Base-by-base conservation (phyloP, 2,888 invertebrate species). In the Troides aeacus region DNA sequence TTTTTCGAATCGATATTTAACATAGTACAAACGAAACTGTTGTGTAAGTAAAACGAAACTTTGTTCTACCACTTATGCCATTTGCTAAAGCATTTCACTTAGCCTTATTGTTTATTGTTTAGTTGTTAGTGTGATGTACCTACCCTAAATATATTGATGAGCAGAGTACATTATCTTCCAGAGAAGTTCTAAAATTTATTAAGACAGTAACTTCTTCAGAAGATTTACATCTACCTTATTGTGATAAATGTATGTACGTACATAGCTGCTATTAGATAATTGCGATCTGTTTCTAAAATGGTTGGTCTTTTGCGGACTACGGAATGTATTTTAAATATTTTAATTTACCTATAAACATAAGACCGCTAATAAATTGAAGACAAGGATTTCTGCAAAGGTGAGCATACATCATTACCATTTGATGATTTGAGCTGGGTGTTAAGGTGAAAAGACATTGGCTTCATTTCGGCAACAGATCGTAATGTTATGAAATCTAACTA, bases 391-490 rank as follows among this genome's bases (percentile, higher is more conserved):
- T 60, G 58, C 70, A 77, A 64, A 81, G 81, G 82, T 81, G 80
- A 82, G 79, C 76, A 76, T 76, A 79, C 74, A 78, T 82, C 74
- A 69, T 70, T 63, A 58, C 61, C 70, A 73, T 78, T 83, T 86
- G 86, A 81, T 92, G 92, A 90, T 92, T 86, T 92, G 92, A 92
- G 84, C 92, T 92, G 92, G 92, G 92, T 92, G 92, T 91, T 81
- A 86, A 85, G 58, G 66, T 66, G 61, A 79, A 83, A 85, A 81
- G 73, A 73, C 81, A 92, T 92, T 90, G 92, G 92, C 90, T 89
- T 87, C 90, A 91, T 92, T 92, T 91, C 89, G 90, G 92, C 88
- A 91, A 91, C 92, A 92, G 92, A 91, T 92, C 92, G 92, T 92
- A 92, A 92, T 89, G 79, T 78, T 81, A 74, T 78, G 82, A 79